Conservation (phyloP, 1,140 invertebrate species). For the Drosophila santomea region DNA sequence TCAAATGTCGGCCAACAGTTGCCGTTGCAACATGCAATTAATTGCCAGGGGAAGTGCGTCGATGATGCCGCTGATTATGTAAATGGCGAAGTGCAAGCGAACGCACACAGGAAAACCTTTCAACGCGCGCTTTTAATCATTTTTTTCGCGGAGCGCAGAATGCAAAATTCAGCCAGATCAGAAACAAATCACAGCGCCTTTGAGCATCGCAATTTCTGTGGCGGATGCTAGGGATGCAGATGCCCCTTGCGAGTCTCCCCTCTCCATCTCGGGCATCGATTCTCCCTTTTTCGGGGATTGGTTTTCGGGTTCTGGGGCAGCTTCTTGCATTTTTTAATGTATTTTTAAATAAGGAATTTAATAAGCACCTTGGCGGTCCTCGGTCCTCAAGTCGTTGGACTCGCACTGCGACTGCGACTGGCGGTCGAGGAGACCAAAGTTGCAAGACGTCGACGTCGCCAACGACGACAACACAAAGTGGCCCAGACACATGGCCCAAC, state of each 20-base stretch:
- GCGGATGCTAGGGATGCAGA: conserved; percentile 30
- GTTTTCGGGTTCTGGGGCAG: conserved; percentile 61
- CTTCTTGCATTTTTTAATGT: conserved; percentile 83
- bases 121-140: conserved; percentile 78
- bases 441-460: conserved; percentile 58
- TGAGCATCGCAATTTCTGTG: conserved; percentile 20
- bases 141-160: conserved; percentile 51
- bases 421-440: conserved; percentile 30
- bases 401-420: conserved; percentile 22
- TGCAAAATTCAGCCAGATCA: conserved; percentile 55
- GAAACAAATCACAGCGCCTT: conserved; percentile 69
- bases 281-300: conserved; percentile 39
- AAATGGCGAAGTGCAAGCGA: conserved; percentile 48
- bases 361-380: conserved; percentile 80
- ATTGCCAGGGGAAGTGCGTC: conserved; percentile 50
- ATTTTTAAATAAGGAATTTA: conserved; percentile 84
- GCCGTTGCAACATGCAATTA: conserved; percentile 57
- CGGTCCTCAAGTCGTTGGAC: conserved; percentile 69
- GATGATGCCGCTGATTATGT: conserved; percentile 44
- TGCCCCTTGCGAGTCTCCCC: not conserved
- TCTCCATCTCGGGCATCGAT: not conserved
- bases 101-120: conserved; percentile 68
- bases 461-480: conserved; percentile 79
- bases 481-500: conserved; percentile 73
- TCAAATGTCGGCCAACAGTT: conserved; percentile 47